Evolutionary conservation across 2,888 invertebrate genomes (phyloP).

Genomic region (Agriotes lineatus): DNA sequence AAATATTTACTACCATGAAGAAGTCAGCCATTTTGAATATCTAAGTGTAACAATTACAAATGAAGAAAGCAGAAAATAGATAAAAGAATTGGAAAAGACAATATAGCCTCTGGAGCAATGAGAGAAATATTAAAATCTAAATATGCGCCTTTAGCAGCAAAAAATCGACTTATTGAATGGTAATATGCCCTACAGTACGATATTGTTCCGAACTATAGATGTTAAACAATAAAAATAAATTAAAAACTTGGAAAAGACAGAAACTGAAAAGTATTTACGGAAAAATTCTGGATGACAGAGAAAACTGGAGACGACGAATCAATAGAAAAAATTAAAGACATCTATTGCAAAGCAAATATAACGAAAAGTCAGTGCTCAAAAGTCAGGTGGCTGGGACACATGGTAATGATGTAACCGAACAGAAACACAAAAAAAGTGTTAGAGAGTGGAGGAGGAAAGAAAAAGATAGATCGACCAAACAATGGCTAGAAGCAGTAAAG

Average conservation of each 20-base stretch:
- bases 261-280: slow-evolving; percentile 23
- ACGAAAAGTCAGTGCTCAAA: slow-evolving; percentile 12
- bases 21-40: slow-evolving; percentile 4
- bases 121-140: slow-evolving; percentile 24
- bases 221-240: slow-evolving; percentile 13
- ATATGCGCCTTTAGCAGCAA: slow-evolving; percentile 17
- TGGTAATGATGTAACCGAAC: slow-evolving; percentile 16
- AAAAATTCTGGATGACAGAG: slow-evolving; percentile 12
- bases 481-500: slow-evolving; percentile 5
- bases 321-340: slow-evolving; percentile 20
- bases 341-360: slow-evolving; percentile 23
- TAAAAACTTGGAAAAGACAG: slow-evolving; percentile 32
- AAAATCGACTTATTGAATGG: slow-evolving; percentile 19
- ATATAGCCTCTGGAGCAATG: too few species aligned
- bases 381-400: slow-evolving; percentile 19
- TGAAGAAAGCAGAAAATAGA: not conserved
- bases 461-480: not conserved
- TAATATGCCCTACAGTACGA: slow-evolving; percentile 8
- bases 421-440: slow-evolving; percentile 5
- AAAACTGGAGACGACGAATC: slow-evolving; percentile 21
- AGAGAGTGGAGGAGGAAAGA: not conserved
- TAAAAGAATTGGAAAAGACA: slow-evolving; percentile 1
- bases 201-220: slow-evolving; percentile 19
- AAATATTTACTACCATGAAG: not conserved
- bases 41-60: not conserved